A percentile compares a stretch with the other conserved stretches of the same genome.
Evolutionary conservation across 2,797 vertebrate species (phyloP).

Genomic region (Cephalopachus bancanus): DNA sequence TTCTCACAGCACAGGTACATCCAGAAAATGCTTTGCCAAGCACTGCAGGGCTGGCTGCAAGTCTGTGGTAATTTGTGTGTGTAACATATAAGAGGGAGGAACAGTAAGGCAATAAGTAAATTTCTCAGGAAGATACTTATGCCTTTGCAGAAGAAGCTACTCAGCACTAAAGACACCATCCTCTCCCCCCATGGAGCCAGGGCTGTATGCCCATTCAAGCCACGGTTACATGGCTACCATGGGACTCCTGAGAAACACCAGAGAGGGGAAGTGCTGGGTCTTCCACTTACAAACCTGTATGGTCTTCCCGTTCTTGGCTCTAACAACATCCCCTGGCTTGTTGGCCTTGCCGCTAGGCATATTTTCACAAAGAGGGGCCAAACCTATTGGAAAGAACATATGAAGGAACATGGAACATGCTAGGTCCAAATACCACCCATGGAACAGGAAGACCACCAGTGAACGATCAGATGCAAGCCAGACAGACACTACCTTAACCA

Average conservation of each 20-base stretch:
- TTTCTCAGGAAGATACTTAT: background rate
- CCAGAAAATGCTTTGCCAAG: background rate
- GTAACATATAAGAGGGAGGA: background rate
- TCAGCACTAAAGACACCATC: background rate
- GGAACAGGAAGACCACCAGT: background rate
- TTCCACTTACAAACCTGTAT: slow-evolving; percentile 93
- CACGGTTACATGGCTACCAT: accelerated
- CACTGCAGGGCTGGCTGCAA: background rate
- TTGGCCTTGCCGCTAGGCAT: slow-evolving; percentile 97
- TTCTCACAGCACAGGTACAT: background rate
- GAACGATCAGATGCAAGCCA: background rate
- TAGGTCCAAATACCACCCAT: background rate
- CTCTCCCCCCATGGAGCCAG: accelerated
- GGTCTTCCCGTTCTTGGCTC: slow-evolving; percentile 97
- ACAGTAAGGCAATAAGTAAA: background rate
- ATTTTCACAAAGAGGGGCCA: slow-evolving; percentile 98
- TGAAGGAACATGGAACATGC: background rate
- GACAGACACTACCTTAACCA: background rate
- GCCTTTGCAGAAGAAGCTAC: background rate
- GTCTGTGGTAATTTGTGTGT: background rate
- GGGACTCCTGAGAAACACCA: background rate
- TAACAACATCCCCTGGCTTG: slow-evolving; percentile 97
- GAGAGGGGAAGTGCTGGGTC: background rate
- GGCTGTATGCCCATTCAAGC: background rate
- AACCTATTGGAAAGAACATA: slow-evolving; percentile 88